Evolutionary conservation across 1,140 invertebrate species (phyloP).

Genomic region (Lepidurus arcticus): DNA sequence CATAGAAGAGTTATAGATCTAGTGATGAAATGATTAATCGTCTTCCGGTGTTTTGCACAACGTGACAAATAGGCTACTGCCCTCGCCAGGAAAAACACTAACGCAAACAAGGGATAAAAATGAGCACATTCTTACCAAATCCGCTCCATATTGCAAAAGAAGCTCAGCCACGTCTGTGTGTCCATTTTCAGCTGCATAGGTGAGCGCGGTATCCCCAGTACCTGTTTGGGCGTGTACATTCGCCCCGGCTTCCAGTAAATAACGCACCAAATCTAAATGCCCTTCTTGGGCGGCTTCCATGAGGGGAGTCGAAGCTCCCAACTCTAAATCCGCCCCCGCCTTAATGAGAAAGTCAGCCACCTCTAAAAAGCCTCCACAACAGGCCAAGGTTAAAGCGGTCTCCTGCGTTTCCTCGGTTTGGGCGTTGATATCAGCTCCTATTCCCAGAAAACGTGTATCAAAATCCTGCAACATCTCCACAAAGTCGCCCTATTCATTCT

Average conservation of each 20-base stretch:
- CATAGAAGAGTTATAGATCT: too few species aligned
- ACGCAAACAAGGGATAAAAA: background rate
- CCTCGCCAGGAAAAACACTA: background rate
- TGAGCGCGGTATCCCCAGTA: slow-evolving; percentile 93
- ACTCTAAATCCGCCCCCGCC: slow-evolving; percentile 88
- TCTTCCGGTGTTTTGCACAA: too few species aligned
- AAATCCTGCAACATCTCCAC: background rate
- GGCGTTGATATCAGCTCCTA: slow-evolving; percentile 92
- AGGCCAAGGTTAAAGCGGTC: slow-evolving; percentile 92
- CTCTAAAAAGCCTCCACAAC: slow-evolving; percentile 94
- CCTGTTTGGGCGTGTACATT: slow-evolving; percentile 89
- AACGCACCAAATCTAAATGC: slow-evolving; percentile 53
- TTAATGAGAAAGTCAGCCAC: slow-evolving; percentile 96
- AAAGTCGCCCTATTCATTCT: background rate
- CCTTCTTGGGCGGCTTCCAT: slow-evolving; percentile 95
- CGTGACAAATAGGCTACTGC: too few species aligned
- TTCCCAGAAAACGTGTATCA: slow-evolving; percentile 25
- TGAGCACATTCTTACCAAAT: slow-evolving; percentile 56
- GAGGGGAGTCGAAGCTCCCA: slow-evolving; percentile 92
- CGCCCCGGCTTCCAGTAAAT: slow-evolving; percentile 74
- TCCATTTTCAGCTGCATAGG: slow-evolving; percentile 94
- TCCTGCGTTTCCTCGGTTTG: slow-evolving; percentile 98
- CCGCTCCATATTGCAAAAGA: slow-evolving; percentile 77
- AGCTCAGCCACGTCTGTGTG: slow-evolving; percentile 90
- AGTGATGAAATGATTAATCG: too few species aligned